Percentiles rank a stretch among this genome's conserved stretches.
Evolutionary conservation across 2,888 invertebrate species (phyloP).

Genomic region (Andrena marginata): DNA sequence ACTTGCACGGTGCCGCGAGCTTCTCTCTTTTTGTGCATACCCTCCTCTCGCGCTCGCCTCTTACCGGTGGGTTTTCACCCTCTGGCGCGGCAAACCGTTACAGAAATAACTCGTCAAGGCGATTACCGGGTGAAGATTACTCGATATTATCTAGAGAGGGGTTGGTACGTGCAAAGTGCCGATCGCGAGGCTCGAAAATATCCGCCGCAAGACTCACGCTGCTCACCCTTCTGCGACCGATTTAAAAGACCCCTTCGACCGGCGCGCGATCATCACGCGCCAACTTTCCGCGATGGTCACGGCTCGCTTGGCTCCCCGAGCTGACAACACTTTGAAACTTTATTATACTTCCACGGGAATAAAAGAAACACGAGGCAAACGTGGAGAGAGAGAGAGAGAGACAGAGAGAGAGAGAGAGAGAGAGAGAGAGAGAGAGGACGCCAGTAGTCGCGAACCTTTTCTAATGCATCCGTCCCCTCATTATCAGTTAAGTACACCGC

Average conservation of each 20-base stretch:
- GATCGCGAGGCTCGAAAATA: conserved; percentile 61
- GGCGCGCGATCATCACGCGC: conserved; percentile 47
- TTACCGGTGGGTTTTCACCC: conserved; percentile 53
- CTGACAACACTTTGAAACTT: conserved; percentile 44
- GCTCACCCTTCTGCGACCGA: conserved; percentile 50
- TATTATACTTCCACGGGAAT: conserved; percentile 31
- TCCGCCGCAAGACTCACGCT: conserved; percentile 43
- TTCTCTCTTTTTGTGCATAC: conserved; percentile 59
- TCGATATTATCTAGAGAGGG: conserved; percentile 51
- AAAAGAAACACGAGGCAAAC: conserved; percentile 34
- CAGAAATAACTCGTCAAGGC: conserved; percentile 67
- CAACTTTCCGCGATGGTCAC: conserved; percentile 50
- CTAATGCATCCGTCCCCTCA: background rate
- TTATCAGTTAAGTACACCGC: too few relatives aligned
- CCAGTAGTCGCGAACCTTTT: background rate
- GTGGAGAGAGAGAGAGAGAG: background rate
- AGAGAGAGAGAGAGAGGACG: background rate
- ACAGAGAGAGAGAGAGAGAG: too few relatives aligned
- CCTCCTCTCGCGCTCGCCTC: conserved; percentile 55
- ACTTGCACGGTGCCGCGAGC: conserved; percentile 45
- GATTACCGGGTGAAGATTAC: conserved; percentile 61
- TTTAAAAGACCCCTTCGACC: conserved; percentile 55
- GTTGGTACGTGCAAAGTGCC: conserved; percentile 50
- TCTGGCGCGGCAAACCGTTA: conserved; percentile 58
- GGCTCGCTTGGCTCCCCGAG: conserved; percentile 25